Evolutionary conservation across 2,888 invertebrate genomes (phyloP).

Genomic region (Heliconius aoede): DNA sequence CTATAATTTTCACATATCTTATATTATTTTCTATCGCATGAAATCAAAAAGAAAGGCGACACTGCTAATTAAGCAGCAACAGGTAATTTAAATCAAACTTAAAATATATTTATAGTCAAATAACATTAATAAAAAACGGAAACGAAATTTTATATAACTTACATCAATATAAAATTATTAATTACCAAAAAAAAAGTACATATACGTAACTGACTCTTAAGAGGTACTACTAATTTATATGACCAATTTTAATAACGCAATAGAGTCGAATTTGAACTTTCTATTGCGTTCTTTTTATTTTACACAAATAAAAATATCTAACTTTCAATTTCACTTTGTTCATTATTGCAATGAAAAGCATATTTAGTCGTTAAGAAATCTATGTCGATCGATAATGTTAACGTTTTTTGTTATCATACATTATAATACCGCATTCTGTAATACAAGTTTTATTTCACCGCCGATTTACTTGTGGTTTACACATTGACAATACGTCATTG

Average conservation of each 20-base stretch:
- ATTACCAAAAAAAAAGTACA: neutral
- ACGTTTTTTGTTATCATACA: neutral
- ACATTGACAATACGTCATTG: neutral
- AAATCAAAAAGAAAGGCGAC: neutral
- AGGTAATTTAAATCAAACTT: neutral
- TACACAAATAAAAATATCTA: constrained; percentile 15
- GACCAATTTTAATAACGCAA: constrained; percentile 27
- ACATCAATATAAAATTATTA: neutral
- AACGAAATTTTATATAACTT: neutral
- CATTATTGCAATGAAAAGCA: constrained; percentile 21
- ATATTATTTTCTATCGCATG: neutral
- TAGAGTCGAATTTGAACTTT: constrained; percentile 30
- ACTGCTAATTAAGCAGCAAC: neutral
- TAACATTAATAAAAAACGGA: neutral
- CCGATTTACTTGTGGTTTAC: neutral
- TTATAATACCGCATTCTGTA: constrained; percentile 8
- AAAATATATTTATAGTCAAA: neutral
- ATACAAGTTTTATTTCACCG: constrained; percentile 3
- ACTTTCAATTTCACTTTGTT: constrained; percentile 20
- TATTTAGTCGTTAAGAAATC: constrained; percentile 18
- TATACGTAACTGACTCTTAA: constrained; percentile 15
- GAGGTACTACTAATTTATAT: constrained; percentile 18
- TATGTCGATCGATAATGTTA: constrained; percentile 5
- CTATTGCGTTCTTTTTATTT: constrained; percentile 24
- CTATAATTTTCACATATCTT: neutral